These are phyloP conservation scores for Agrypnia vestita DNA, from an alignment of 1,140 invertebrate species.

Conservation along the genomic window DNA sequence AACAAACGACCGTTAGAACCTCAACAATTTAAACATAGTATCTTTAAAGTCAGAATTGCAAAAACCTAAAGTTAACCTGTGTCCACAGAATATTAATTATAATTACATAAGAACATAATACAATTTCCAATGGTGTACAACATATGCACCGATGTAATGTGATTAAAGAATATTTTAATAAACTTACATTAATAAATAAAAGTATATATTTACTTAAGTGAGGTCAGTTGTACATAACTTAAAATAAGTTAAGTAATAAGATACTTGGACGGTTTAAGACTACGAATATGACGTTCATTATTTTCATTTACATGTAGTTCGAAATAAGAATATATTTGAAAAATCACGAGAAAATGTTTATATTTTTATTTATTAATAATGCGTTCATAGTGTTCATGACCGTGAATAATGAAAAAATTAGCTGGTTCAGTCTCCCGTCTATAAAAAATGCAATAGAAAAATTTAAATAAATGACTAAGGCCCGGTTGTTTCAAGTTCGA, in stretches of 20 bases:
- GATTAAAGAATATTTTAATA: background rate
- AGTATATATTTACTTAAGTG: conserved; percentile 10
- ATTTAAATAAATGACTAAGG: no score
- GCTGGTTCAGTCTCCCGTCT: no score
- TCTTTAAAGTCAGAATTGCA: background rate
- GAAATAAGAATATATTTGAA: background rate
- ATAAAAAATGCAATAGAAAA: no score
- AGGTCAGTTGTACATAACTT: conserved; percentile 34
- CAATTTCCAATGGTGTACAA: background rate
- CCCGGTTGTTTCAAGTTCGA: no score
- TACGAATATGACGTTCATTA: background rate
- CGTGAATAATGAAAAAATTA: no score
- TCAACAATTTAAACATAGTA: background rate
- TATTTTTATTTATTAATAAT: background rate
- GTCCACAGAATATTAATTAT: background rate
- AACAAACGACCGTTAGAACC: no score
- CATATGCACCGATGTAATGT: background rate
- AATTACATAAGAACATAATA: background rate
- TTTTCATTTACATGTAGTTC: background rate
- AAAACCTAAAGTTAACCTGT: background rate
- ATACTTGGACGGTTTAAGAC: no score
- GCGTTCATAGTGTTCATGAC: background rate
- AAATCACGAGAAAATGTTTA: background rate
- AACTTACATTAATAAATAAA: background rate
- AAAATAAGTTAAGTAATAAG: background rate